Evolutionary conservation across 2,113 vertebrate genomes (phyloP).

Genomic region (Leptodactylus fuscus): DNA sequence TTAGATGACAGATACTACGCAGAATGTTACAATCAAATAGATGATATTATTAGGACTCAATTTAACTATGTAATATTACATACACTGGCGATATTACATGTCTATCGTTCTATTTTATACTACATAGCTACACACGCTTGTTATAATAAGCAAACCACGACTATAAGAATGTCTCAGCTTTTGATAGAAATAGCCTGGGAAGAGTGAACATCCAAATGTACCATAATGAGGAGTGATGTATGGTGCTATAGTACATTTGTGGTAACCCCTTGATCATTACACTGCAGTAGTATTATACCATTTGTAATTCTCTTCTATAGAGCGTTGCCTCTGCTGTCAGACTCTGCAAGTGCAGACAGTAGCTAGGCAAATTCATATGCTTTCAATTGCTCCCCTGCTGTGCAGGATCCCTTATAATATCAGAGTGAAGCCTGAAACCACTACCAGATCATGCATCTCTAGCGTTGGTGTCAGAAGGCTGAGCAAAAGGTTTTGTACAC

Average conservation of each 20-base stretch:
- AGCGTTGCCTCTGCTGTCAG: conserved; percentile 36
- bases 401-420: conserved; percentile 31
- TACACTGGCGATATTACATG: neutral
- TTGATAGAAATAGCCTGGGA: neutral
- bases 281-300: conserved; percentile 12
- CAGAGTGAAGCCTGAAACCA: conserved; percentile 21
- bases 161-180: neutral
- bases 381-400: conserved; percentile 33
- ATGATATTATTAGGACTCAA: neutral
- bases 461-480: conserved; percentile 17
- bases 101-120: neutral
- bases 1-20: neutral
- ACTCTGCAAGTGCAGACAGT: conserved; percentile 60
- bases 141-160: neutral
- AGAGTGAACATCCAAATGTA: neutral
- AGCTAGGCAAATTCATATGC: conserved; percentile 37
- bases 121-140: neutral
- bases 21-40: neutral
- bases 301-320: conserved; percentile 23
- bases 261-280: neutral
- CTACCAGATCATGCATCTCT: neutral
- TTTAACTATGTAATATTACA: neutral
- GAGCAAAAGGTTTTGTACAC: conserved; percentile 56
- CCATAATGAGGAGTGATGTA: neutral
- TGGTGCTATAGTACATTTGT: neutral